Evolutionary conservation across 2,113 vertebrate genomes (phyloP).

Genomic region (Sardina pilchardus): DNA sequence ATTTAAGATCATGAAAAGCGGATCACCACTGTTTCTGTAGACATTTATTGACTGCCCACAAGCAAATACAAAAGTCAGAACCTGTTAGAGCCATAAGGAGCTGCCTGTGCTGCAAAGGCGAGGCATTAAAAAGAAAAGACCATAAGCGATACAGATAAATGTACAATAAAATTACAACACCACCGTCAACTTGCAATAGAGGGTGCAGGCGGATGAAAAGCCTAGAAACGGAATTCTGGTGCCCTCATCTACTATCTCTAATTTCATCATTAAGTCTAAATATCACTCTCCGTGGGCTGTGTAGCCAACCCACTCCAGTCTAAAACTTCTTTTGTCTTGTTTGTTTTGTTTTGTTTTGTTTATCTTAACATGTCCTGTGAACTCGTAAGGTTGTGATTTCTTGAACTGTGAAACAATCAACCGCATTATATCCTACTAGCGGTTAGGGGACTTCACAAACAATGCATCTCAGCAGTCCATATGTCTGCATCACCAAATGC

Average conservation of each 20-base stretch:
- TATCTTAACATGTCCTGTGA: no score
- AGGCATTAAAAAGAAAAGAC: neutral
- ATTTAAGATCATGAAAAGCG: neutral
- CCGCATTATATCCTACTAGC: neutral
- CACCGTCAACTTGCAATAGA: neutral
- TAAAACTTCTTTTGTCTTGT: neutral
- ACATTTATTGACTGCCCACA: slow-evolving; percentile 1
- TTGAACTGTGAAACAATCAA: neutral
- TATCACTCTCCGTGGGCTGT: neutral
- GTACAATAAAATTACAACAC: neutral
- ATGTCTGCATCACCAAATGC: neutral
- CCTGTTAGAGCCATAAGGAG: neutral
- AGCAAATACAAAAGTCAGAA: slow-evolving; percentile 12
- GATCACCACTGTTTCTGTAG: neutral
- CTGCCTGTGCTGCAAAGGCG: neutral
- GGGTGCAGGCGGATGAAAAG: neutral
- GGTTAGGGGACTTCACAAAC: neutral
- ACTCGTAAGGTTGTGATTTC: no score
- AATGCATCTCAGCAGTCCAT: neutral
- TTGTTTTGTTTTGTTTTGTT: no score
- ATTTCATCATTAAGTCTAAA: neutral
- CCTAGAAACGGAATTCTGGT: neutral
- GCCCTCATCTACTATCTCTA: neutral
- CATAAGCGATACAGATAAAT: neutral
- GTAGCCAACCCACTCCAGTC: neutral